phyloP scores from a whole-genome alignment of 2,888 invertebrate species.

The Agriopis leucophaearia region DNA sequence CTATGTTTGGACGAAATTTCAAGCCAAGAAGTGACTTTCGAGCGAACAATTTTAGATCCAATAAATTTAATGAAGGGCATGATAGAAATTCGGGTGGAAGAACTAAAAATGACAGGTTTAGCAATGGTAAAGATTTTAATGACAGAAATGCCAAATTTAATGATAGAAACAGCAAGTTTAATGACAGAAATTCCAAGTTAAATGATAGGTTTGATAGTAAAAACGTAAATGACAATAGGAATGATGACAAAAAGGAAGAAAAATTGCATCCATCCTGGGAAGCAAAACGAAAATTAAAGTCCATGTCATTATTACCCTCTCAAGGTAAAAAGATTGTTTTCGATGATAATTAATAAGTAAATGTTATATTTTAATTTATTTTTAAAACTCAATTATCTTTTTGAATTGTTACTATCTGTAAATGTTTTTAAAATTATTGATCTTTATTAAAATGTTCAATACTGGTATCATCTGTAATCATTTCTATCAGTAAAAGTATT shows the following conservation, averaged over 20 bases:
- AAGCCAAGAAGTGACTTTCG: conserved; percentile 63
- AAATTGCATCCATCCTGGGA: conserved; percentile 86
- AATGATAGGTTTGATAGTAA: conserved; percentile 35
- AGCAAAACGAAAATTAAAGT: conserved; percentile 77
- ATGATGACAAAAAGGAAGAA: conserved; percentile 61
- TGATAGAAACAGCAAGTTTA: conserved; percentile 32
- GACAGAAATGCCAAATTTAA: conserved; percentile 33
- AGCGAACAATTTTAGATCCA: conserved; percentile 52
- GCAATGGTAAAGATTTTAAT: conserved; percentile 32
- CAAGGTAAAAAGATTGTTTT: conserved; percentile 82
- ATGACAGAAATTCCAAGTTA: conserved; percentile 38
- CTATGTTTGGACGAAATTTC: conserved; percentile 75
- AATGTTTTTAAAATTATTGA: too few relatives aligned
- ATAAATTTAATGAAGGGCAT: conserved; percentile 46
- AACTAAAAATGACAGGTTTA: conserved; percentile 32
- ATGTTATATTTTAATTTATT: background rate
- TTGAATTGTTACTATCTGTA: background rate
- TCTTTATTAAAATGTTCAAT: too few relatives aligned
- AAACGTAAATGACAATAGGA: conserved; percentile 37
- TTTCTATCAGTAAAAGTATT: too few relatives aligned
- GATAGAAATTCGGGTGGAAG: conserved; percentile 41
- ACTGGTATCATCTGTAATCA: too few relatives aligned
- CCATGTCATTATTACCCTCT: conserved; percentile 70
- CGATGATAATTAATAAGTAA: conserved; percentile 60
- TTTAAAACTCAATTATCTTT: background rate